Base-by-base conservation (phyloP, 1,140 invertebrate genomes). In the Drosophila seguyi region DNA sequence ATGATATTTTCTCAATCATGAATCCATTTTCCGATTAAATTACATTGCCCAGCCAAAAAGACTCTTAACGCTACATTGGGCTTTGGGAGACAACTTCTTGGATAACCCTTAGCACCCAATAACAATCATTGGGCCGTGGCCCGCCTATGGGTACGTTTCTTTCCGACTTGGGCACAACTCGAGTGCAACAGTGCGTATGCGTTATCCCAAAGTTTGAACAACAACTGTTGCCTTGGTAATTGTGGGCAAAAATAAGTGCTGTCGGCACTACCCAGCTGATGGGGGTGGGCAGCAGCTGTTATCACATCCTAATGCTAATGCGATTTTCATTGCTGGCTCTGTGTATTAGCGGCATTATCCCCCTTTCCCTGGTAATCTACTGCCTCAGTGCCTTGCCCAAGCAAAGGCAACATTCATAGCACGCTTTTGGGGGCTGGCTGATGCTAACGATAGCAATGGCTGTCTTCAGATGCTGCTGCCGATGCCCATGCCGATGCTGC, bases 251-350 rank as follows among this genome's bases (percentile, higher is more conserved):
- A 13, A 20, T 45, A 55, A 75, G 44, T 52, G 38, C 62, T 76
- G 45, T 74, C 39, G 41, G 29, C 65, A n/a, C 41, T 41, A 36
- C 34, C 57, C 42, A 69, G 50, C 61, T 58, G 44, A 45, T 71
- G 41, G 42, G 34, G 38, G 39, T 39, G 60, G 68, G 69, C 34
- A 59, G 55, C 76, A 79, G 66, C 74, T 74, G 67, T 82, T 77
- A 67, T 65, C 62, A 74, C 75, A 67, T 78, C 68, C 63, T 75
- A 81, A 83, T 73, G 69, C 56, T 81, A 87, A 86, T 75, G 69
- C 75, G 61, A 86, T 81, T 78, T 85, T 86, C 79, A 86, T 82
- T 38, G 68, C 42, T 73, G 59, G 41, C 62, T 11, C 50, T 75
- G 69, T 75, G 69, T 59, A 74, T 81, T 73, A 61, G 44, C 52